These are phyloP conservation scores for Ethmia dodecea DNA, from an alignment of 2,888 invertebrate species.

Conservation along the genomic window DNA sequence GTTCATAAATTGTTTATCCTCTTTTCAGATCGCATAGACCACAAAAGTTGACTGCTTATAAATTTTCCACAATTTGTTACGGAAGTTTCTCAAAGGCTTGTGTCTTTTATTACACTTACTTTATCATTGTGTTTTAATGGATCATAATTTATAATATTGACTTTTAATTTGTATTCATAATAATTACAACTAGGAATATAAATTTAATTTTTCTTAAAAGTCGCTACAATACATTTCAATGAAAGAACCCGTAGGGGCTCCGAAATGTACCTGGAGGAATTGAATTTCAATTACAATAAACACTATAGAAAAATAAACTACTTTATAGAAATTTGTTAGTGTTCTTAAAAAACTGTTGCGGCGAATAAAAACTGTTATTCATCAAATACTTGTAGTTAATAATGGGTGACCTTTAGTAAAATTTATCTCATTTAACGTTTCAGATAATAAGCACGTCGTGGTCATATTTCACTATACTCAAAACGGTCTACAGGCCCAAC, in stretches of 20 bases:
- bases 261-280: neutral
- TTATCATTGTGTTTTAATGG: neutral
- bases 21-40: slow-evolving; percentile 34
- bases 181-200: neutral
- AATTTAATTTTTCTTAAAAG: neutral
- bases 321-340: neutral
- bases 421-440: slow-evolving; percentile 22
- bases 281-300: neutral
- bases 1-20: neutral
- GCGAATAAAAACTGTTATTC: neutral
- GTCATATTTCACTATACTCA: slow-evolving; percentile 63
- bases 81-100: slow-evolving; percentile 55
- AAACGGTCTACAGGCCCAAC: slow-evolving; percentile 46
- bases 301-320: neutral
- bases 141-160: neutral
- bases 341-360: neutral
- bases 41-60: slow-evolving; percentile 52
- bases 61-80: slow-evolving; percentile 57
- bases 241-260: no score
- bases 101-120: no score
- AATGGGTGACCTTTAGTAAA: neutral
- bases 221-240: no score
- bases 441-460: slow-evolving; percentile 67
- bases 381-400: neutral
- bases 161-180: neutral